A percentile compares a stretch with the other conserved stretches of the same genome.
These are phyloP conservation scores for Oreochromis niloticus DNA, from an alignment of 2,113 vertebrate genomes.

Conservation along the genomic window DNA sequence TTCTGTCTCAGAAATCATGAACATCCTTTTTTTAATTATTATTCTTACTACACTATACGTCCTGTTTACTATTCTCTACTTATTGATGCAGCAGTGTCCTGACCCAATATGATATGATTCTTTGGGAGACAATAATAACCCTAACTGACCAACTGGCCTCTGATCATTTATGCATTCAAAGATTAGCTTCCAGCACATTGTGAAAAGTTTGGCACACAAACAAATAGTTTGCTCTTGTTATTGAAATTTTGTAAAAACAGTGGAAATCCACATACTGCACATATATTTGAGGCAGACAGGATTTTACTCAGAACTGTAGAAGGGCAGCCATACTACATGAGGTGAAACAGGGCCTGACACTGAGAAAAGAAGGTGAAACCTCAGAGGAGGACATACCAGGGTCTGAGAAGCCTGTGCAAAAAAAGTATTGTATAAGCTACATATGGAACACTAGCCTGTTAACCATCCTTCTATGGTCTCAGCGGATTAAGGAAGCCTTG, in stretches of 20 bases:
- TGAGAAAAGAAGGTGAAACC: background rate
- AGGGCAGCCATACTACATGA: background rate
- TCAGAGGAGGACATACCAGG: background rate
- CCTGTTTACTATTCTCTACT: background rate
- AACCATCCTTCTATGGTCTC: accelerated
- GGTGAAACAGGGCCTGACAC: background rate
- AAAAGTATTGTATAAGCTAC: background rate
- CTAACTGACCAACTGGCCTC: accelerated
- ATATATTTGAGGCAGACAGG: background rate
- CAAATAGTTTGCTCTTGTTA: background rate
- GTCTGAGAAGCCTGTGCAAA: background rate
- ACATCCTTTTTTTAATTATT: background rate
- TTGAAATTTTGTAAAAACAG: accelerated
- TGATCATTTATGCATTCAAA: background rate
- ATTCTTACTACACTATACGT: background rate
- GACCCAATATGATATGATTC: background rate
- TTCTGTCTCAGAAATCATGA: background rate
- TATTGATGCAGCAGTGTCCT: background rate
- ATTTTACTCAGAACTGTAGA: background rate
- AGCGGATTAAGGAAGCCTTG: background rate
- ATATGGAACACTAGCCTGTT: background rate
- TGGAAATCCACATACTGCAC: background rate
- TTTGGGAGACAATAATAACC: accelerated
- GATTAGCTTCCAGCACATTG: background rate
- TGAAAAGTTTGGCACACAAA: accelerated